Base-by-base conservation (phyloP, 37 sponge, comb jelly and placozoan species). In the Tethya wilhelma region DNA sequence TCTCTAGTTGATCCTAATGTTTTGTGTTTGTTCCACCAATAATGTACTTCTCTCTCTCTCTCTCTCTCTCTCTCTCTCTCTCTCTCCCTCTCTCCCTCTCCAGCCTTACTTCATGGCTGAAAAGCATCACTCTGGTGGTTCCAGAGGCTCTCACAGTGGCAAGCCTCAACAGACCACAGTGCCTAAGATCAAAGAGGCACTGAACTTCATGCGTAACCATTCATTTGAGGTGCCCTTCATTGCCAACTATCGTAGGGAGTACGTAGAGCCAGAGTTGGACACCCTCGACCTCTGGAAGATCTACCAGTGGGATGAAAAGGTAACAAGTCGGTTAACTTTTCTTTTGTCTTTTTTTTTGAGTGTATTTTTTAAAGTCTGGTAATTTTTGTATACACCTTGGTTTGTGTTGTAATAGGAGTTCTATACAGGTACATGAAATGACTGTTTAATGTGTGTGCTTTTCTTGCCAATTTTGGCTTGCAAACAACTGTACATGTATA, bases 181-280 rank as follows among this genome's bases (percentile, higher is more conserved):
- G 6, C 88, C 90, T 2, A 95, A 87, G 86, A 98, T 98, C 60
- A 93, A 89, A 45, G 91, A 86, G 49, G 91, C 87, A 4, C 83
- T 98, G 28, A 83, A 98, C 36, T 86, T 95, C 62, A 95, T 98
- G 67, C 59, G 93, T 26, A 98, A 95, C 53, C 88, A 93, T 37
- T 86, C 68, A 29, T 98, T 87, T 90, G 98, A 95, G 72, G 91
- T 97, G 4, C 95, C 98, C 2, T 98, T 90, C 71, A 98, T 98
- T 39, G 90, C 94, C 17, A 87, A 77, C 32, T 98, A 98, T 70
- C 77, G 96, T n/a, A 75, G 78, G 57, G 99, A 98, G 79, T 86
- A 77, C 29, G 77, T 94, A 20, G 89, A 91, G 46, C 94, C 94
- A 20, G 93, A 98, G 40, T 60, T 98, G 62, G 84, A 59, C 45